A percentile compares a stretch with the other conserved stretches of the same genome.
phyloP scores from a whole-genome alignment of 2,888 invertebrate genomes.

The Sussaba pulchella region DNA sequence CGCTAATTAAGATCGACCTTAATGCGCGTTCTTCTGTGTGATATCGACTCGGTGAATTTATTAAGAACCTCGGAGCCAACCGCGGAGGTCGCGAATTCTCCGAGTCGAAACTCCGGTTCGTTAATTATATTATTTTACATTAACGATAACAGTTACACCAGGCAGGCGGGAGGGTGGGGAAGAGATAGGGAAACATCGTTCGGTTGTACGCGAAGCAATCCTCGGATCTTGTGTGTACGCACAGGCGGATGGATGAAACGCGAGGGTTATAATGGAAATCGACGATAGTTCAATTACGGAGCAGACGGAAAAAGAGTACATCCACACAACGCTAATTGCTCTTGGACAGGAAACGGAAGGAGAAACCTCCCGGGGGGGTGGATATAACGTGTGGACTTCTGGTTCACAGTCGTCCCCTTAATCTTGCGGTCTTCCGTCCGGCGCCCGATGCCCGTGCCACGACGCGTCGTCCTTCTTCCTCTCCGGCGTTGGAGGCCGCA shows the following conservation, averaged over 20 bases:
- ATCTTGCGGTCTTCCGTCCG: constrained; percentile 54
- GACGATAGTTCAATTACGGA: constrained; percentile 65
- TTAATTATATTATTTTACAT: constrained; percentile 27
- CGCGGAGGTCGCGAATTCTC: constrained; percentile 32
- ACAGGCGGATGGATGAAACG: too few species aligned
- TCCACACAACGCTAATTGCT: constrained; percentile 74
- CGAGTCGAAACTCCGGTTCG: constrained; percentile 12
- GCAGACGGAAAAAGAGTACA: constrained; percentile 21
- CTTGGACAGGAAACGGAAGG: constrained; percentile 70
- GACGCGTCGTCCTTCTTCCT: constrained; percentile 39
- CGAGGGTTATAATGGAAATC: constrained; percentile 60
- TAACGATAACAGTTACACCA: not conserved
- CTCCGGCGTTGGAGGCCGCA: constrained; percentile 1
- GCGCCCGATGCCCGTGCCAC: constrained; percentile 57
- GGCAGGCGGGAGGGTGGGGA: too few species aligned
- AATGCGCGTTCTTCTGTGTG: constrained; percentile 78
- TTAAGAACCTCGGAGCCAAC: constrained; percentile 18
- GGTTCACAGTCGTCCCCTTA: constrained; percentile 71
- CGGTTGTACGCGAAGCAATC: too few species aligned
- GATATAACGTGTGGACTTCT: constrained; percentile 70
- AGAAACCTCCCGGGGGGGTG: constrained; percentile 61
- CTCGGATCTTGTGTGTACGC: too few species aligned
- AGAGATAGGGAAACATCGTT: too few species aligned
- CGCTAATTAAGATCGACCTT: constrained; percentile 83
- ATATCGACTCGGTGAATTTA: constrained; percentile 71